A percentile compares a stretch with the other conserved stretches of the same genome.
Evolutionary conservation across 2,113 vertebrate genomes (phyloP).

Genomic region (Ochotona curzoniae): DNA sequence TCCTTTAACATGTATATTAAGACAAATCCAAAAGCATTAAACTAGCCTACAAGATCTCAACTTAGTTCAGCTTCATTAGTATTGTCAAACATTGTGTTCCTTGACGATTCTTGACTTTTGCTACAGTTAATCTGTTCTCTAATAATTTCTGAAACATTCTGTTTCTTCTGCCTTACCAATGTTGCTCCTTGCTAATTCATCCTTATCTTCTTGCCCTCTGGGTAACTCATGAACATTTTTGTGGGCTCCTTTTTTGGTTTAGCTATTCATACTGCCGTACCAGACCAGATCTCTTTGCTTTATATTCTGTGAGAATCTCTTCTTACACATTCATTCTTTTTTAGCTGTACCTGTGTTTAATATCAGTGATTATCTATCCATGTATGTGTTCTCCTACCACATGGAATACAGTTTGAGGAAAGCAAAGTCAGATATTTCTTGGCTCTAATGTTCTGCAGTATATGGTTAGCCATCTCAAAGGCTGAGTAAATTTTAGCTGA

Average conservation of each 20-base stretch:
- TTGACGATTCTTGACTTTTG: conserved; percentile 9
- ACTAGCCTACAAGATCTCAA: background rate
- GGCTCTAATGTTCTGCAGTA: background rate
- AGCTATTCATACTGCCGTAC: background rate
- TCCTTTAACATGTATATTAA: background rate
- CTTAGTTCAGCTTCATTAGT: background rate
- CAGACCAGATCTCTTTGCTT: background rate
- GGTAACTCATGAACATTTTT: conserved; percentile 8
- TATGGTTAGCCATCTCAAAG: background rate
- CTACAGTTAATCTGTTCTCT: background rate
- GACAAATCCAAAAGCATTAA: background rate
- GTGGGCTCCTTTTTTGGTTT: conserved; percentile 46
- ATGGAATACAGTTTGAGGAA: background rate
- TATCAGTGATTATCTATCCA: background rate
- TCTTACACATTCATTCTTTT: background rate
- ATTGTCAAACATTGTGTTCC: background rate
- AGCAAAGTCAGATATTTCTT: conserved; percentile 33
- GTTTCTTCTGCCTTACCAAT: conserved; percentile 13
- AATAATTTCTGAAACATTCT: conserved; percentile 30
- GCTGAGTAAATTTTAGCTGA: conserved; percentile 41
- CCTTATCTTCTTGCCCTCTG: background rate
- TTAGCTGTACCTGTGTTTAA: background rate
- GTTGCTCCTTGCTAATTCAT: background rate
- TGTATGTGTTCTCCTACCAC: background rate
- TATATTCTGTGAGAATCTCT: background rate